phyloP scores from a whole-genome alignment of 2,888 invertebrate species.

The Melieria picta region DNA sequence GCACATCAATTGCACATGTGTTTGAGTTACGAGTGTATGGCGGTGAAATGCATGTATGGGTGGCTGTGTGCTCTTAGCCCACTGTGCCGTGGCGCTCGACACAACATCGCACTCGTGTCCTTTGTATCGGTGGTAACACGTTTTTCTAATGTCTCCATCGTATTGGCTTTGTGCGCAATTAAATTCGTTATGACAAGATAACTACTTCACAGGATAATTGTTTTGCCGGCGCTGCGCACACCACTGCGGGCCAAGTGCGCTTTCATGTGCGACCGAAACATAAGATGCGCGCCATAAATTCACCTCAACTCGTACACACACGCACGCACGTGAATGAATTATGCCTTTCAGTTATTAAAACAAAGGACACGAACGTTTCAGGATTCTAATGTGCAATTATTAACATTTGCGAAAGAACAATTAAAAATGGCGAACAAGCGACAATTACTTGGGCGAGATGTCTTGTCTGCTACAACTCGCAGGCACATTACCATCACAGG shows the following conservation, averaged over 20 bases:
- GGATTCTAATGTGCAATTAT: conserved; percentile 50
- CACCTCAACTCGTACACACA: conserved; percentile 48
- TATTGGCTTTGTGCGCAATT: conserved; percentile 48
- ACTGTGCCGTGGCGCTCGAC: not conserved
- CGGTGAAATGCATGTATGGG: too few species aligned
- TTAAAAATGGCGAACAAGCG: conserved; percentile 47
- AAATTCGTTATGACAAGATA: conserved; percentile 46
- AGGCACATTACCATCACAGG: too few species aligned
- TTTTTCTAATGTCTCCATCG: conserved; percentile 62
- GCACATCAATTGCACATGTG: too few species aligned
- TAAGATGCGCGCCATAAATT: conserved; percentile 38
- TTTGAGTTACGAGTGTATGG: too few species aligned
- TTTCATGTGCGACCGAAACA: conserved; percentile 43
- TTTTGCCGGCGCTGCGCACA: conserved; percentile 29
- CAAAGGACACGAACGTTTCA: conserved; percentile 41
- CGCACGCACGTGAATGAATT: conserved; percentile 53
- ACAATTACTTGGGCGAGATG: not conserved
- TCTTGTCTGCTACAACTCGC: not conserved
- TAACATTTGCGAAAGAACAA: conserved; percentile 56
- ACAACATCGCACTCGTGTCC: conserved; percentile 37
- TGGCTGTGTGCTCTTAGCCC: too few species aligned
- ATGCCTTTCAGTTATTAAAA: conserved; percentile 53
- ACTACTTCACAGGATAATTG: conserved; percentile 34
- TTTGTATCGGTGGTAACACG: conserved; percentile 50
- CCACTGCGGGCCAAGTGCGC: conserved; percentile 24